Percentiles rank a stretch among this genome's conserved stretches.
phyloP scores from a whole-genome alignment of 2,797 vertebrate genomes.

The Miichthys miiuy region DNA sequence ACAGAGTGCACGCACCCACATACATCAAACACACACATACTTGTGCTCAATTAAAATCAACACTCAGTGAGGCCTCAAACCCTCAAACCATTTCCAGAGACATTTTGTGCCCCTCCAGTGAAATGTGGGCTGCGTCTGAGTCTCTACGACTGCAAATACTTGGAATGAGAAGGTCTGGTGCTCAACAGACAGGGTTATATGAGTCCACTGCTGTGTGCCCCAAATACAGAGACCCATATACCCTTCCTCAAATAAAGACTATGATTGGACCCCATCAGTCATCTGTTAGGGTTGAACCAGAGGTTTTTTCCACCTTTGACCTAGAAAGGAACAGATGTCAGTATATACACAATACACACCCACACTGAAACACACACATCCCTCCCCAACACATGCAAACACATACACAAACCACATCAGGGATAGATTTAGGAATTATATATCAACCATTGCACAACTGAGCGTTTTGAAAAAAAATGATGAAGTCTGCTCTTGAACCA shows the following conservation, averaged over 20 bases:
- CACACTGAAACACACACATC: neutral
- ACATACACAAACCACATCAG: slow-evolving; percentile 5
- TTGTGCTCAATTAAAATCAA: slow-evolving; percentile 72
- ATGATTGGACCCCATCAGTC: slow-evolving; percentile 73
- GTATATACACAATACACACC: slow-evolving; percentile 11
- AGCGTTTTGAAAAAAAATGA: slow-evolving; percentile 7
- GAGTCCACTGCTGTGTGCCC: slow-evolving; percentile 46
- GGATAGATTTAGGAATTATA: slow-evolving; percentile 1
- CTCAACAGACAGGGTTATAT: slow-evolving; percentile 42
- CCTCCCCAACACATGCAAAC: too few species aligned
- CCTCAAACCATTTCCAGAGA: slow-evolving; percentile 62
- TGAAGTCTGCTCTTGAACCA: neutral
- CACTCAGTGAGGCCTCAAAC: slow-evolving; percentile 57
- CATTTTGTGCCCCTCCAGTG: slow-evolving; percentile 39
- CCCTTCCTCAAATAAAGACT: slow-evolving; percentile 65
- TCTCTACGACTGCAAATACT: slow-evolving; percentile 16
- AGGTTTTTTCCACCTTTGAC: slow-evolving; percentile 47
- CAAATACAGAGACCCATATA: slow-evolving; percentile 38
- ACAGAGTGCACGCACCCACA: slow-evolving; percentile 26
- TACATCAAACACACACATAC: slow-evolving; percentile 51
- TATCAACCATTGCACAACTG: neutral
- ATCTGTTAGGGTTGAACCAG: slow-evolving; percentile 44
- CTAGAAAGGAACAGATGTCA: slow-evolving; percentile 52
- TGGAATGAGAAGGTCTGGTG: slow-evolving; percentile 38
- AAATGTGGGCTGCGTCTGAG: slow-evolving; percentile 45